Evolutionary conservation across 2,113 vertebrate species (phyloP), one percentile per base, ranked within the genome.

Genomic region (Upupa epops): DNA sequence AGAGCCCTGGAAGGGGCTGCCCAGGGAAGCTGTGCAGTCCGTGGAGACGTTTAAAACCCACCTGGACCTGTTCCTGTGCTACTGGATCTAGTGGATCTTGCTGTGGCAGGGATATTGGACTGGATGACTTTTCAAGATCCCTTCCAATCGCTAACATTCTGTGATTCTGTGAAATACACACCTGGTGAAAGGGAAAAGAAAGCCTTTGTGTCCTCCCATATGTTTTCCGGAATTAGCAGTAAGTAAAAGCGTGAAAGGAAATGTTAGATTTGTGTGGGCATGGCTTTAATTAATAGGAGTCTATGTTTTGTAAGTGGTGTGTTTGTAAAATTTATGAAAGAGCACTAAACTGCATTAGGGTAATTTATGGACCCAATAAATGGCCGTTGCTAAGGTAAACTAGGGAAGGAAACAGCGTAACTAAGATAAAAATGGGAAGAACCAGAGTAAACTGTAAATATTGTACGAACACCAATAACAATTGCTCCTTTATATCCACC

Each of bases 311-410:
- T 78, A 88, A 95, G 71, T 77, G 59, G 72, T 65, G 72, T 92
- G 84, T 96, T 95, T 93, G 92, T 96, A 94, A 96, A 95, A 95
- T 96, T 92, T 97, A 91, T 95, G 92, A 93, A 95, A 88, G 87
- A 59, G 76, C 77, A 58, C 58, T 96, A 78, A 96, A 93, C 90
- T 97, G 88, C 85, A 71, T 96, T 96, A 91, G 75, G 56, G 59
- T 96, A 95, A 96, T 97, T 97, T 97, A 96, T 95, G 52, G 73
- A 82, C 56, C 88, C 96, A 97, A 97, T 97, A 96, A 97, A 97
- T 94, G 77, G 94, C 89, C 91, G 89, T 81, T 89, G 70, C 88
- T 95, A 75, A n/a, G 91, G 83, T 92, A 95, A 91, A 87, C 63
- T 92, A 36, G 24, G 82, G 54, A 42, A 95, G 86, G 89, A 97